These are phyloP conservation scores for Saxidomus purpurata DNA, from an alignment of 1,140 invertebrate genomes.

Conservation along the genomic window DNA sequence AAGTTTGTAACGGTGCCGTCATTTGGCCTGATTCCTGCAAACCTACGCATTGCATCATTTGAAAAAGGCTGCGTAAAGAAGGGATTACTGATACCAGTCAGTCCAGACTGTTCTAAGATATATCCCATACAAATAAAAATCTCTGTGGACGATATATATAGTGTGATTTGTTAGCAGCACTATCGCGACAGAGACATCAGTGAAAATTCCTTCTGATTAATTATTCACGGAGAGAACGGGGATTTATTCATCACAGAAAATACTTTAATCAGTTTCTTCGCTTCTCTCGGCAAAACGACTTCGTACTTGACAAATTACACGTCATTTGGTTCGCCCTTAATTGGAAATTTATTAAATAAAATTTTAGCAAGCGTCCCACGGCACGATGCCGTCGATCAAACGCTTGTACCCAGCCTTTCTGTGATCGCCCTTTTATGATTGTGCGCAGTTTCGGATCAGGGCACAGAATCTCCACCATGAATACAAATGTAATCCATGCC, in stretches of 20 bases:
- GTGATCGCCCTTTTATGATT: slow-evolving; percentile 52
- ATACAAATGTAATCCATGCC: slow-evolving; percentile 64
- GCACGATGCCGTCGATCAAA: slow-evolving; percentile 50
- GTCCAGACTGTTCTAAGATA: neutral
- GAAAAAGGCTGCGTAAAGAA: no score
- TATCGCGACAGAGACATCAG: neutral
- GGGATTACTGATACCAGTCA: no score
- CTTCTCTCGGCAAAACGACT: slow-evolving; percentile 60
- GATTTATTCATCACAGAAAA: slow-evolving; percentile 67
- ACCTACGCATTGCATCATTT: no score
- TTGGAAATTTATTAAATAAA: slow-evolving; percentile 80
- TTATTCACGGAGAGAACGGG: slow-evolving; percentile 54
- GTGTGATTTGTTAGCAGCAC: slow-evolving; percentile 34
- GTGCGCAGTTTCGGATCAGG: slow-evolving; percentile 39
- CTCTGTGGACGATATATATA: neutral
- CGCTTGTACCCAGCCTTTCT: slow-evolving; percentile 11
- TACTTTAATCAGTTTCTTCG: slow-evolving; percentile 57
- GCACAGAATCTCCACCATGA: slow-evolving; percentile 40
- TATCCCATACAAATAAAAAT: neutral
- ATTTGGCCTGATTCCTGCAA: no score
- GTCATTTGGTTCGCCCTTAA: slow-evolving; percentile 73
- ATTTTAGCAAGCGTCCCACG: slow-evolving; percentile 51
- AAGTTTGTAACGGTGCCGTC: no score
- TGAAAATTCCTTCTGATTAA: slow-evolving; percentile 48
- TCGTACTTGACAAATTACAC: slow-evolving; percentile 76